Base-by-base conservation (phyloP, 2,797 vertebrate species). In the Okamejei kenojei region DNA sequence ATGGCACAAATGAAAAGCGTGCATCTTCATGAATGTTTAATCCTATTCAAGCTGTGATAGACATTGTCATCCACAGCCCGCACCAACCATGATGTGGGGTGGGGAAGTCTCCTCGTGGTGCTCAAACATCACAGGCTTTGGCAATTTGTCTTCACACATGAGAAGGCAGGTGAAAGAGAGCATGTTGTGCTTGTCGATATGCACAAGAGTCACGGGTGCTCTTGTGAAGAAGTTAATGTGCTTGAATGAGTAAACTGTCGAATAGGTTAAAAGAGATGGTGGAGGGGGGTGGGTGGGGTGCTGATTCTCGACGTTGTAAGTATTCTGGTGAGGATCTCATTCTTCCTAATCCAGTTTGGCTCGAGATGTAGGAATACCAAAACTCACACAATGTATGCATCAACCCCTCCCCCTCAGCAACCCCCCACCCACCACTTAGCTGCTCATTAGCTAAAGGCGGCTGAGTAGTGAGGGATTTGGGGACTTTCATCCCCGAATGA, bases 401-500 rank as follows among this genome's bases (percentile, higher is more conserved):
- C 71, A 73, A 68, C 65, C 65, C 1, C 65, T 0, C 13, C 63
- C 63, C 13, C 63, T 65, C 63, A 9, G 15, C 63, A 6, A 6
- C 63, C 13, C 63, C 63, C 63, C 5, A 17, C 71, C 71, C 71
- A 1, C 71, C 71, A 19, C 71, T 17, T 68, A 17, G 71, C 71
- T 73, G 15, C 71, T 96, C 96, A 96, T 81, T 96, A 96, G 95
- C 95, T 96, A 94, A 94, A 95, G 95, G 95, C 93, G 94, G 93
- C 94, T 94, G 23, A 23, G 93, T 21, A 15, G 1, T 19, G 21
- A 94, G 95, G 29, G 94, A 95, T 96, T 95, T 96, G 96, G 95
- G 95, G 96, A 97, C 96, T 96, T 95, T 95, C 96, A 96, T 95
- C 96, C 94, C 96, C 94, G 95, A 95, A 95, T 96, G 96, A 96